Percentiles rank a stretch among this genome's conserved stretches.
These are phyloP conservation scores for Calypte anna DNA, from an alignment of 2,113 vertebrate genomes.

Conservation along the genomic window DNA sequence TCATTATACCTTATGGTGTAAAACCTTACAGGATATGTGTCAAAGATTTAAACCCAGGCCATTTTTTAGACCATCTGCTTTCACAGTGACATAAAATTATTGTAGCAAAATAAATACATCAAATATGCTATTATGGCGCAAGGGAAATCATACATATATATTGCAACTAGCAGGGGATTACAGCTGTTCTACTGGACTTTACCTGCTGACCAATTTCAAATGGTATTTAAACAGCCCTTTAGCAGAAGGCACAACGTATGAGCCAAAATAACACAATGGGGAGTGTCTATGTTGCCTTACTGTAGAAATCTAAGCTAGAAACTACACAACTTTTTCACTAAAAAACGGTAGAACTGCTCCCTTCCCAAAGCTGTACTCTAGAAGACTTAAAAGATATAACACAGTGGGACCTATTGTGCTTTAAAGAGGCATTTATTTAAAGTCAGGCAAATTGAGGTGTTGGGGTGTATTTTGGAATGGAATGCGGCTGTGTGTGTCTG, in stretches of 20 bases:
- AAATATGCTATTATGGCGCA: not conserved
- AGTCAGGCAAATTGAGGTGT: not conserved
- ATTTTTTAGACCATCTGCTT: not conserved
- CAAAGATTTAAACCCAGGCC: not conserved
- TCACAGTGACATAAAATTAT: not conserved
- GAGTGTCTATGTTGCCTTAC: not conserved
- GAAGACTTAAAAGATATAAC: not conserved
- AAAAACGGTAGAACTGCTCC: not conserved
- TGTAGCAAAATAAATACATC: not conserved
- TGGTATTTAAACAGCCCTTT: not conserved
- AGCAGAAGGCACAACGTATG: not conserved
- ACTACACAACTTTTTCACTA: not conserved
- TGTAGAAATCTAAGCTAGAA: not conserved
- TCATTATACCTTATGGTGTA: not conserved
- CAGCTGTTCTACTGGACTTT: not conserved
- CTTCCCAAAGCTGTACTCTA: not conserved
- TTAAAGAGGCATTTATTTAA: not conserved
- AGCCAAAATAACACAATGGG: not conserved
- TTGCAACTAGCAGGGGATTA: not conserved
- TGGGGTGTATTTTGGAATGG: not conserved
- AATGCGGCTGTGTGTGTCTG: not conserved
- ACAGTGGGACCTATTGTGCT: not conserved
- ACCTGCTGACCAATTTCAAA: not conserved
- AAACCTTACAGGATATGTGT: not conserved
- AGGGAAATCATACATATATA: not conserved